A percentile compares a stretch with the other conserved stretches of the same genome.
Evolutionary conservation across 2,888 invertebrate species (phyloP).

Genomic region (Pecten maximus): DNA sequence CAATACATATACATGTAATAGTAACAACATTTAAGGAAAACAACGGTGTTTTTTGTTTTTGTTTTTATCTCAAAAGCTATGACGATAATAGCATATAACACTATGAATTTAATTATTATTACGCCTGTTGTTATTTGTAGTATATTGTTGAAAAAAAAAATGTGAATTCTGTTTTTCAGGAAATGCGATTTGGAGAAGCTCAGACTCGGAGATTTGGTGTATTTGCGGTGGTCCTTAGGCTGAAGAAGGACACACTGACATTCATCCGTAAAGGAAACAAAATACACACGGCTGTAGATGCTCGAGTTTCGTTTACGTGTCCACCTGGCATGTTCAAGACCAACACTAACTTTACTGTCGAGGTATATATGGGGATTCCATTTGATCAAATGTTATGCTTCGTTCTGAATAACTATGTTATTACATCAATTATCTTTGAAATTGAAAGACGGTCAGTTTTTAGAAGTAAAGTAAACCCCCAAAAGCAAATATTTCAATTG

Average conservation of each 20-base stretch:
- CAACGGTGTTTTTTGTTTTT: too few relatives aligned
- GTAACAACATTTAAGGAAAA: too few relatives aligned
- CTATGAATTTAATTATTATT: too few relatives aligned
- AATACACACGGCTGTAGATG: constrained; percentile 72
- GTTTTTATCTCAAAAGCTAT: too few relatives aligned
- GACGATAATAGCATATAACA: too few relatives aligned
- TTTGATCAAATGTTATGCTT: background rate
- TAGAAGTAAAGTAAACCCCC: too few relatives aligned
- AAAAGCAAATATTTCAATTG: too few relatives aligned
- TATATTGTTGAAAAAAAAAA: background rate
- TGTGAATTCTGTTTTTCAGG: constrained; percentile 62
- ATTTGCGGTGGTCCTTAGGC: constrained; percentile 72
- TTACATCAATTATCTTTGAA: too few relatives aligned
- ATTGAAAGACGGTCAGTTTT: too few relatives aligned
- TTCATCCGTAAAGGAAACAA: constrained; percentile 71
- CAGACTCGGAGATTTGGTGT: constrained; percentile 66
- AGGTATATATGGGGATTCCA: constrained; percentile 63
- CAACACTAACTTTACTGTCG: constrained; percentile 65
- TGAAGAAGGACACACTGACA: constrained; percentile 69
- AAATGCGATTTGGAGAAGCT: constrained; percentile 74
- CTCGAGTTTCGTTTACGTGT: constrained; percentile 70
- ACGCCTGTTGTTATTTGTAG: too few relatives aligned
- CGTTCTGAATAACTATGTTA: background rate
- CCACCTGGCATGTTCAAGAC: constrained; percentile 68
- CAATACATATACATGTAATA: too few relatives aligned